phyloP scores from a whole-genome alignment of 2,113 vertebrate genomes.

The Cepphus grylle region DNA sequence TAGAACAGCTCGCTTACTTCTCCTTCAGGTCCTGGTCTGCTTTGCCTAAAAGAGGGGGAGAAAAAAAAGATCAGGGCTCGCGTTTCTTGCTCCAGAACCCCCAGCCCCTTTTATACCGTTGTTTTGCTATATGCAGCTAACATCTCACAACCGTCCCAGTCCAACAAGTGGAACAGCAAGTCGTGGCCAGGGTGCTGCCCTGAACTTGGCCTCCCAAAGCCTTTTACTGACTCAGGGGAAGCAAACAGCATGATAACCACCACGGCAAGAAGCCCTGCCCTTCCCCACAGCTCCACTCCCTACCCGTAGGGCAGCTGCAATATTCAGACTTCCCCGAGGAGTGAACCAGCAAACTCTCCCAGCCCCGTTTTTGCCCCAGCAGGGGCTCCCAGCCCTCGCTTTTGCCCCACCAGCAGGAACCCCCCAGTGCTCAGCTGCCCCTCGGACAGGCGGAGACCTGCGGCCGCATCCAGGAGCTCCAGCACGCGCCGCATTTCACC shows the following conservation, averaged over 20 bases:
- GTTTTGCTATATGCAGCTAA: background rate
- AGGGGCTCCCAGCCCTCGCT: background rate
- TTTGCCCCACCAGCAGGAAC: background rate
- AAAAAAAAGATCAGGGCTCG: background rate
- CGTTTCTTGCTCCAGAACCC: background rate
- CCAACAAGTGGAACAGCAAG: background rate
- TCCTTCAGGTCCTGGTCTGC: conserved; percentile 47
- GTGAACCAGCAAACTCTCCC: background rate
- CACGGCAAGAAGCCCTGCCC: background rate
- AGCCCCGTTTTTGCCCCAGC: fast-evolving
- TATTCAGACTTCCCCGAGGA: background rate
- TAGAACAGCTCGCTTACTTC: conserved; percentile 67
- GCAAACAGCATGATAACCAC: background rate
- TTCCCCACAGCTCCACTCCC: background rate
- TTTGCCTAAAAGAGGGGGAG: conserved; percentile 64
- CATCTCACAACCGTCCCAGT: fast-evolving
- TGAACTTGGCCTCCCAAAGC: background rate
- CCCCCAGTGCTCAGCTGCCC: fast-evolving
- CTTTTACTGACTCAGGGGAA: background rate
- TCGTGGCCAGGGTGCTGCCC: fast-evolving
- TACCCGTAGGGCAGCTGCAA: background rate
- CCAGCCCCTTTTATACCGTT: background rate
- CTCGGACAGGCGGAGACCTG: fast-evolving
- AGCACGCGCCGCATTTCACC: fast-evolving
- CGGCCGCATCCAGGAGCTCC: background rate